Evolutionary conservation across 2,888 invertebrate genomes (phyloP).

Genomic region (Fragum sueziense): DNA sequence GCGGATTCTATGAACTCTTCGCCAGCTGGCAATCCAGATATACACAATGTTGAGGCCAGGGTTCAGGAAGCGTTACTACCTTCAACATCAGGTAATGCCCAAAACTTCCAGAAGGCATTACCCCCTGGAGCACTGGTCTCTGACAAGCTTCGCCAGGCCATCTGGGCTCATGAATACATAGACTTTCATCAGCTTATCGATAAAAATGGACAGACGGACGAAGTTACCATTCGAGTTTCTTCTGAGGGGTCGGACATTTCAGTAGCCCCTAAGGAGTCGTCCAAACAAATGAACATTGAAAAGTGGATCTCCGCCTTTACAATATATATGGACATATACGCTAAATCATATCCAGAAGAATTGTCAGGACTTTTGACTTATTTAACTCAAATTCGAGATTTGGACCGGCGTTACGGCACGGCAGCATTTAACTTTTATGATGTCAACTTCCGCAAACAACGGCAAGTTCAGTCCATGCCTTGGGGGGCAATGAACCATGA

Average conservation of each 20-base stretch:
- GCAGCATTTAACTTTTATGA: slow-evolving; percentile 37
- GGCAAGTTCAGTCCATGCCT: no score
- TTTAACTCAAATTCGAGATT: slow-evolving; percentile 10
- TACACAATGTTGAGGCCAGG: not conserved
- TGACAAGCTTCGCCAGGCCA: not conserved
- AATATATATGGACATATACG: slow-evolving; percentile 31
- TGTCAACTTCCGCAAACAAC: not conserved
- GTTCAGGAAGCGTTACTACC: not conserved
- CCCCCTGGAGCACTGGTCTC: slow-evolving; percentile 1
- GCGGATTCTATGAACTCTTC: no score
- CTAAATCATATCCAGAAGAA: not conserved
- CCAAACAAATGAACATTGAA: no score
- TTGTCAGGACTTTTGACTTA: slow-evolving; percentile 15
- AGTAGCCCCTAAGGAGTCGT: not conserved
- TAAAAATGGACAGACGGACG: not conserved
- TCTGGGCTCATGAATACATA: slow-evolving; percentile 32
- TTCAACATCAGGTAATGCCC: not conserved
- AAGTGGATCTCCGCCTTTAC: slow-evolving; percentile 23
- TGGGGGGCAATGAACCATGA: not conserved
- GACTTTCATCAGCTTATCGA: slow-evolving; percentile 14
- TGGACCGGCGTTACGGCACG: slow-evolving; percentile 23
- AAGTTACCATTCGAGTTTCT: not conserved
- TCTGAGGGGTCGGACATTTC: not conserved
- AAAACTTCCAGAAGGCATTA: not conserved
- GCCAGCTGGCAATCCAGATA: no score